Evolutionary conservation across 2,797 vertebrate genomes (phyloP), one percentile per base, ranked within the genome.

Genomic region (Calcarius lapponicus): DNA sequence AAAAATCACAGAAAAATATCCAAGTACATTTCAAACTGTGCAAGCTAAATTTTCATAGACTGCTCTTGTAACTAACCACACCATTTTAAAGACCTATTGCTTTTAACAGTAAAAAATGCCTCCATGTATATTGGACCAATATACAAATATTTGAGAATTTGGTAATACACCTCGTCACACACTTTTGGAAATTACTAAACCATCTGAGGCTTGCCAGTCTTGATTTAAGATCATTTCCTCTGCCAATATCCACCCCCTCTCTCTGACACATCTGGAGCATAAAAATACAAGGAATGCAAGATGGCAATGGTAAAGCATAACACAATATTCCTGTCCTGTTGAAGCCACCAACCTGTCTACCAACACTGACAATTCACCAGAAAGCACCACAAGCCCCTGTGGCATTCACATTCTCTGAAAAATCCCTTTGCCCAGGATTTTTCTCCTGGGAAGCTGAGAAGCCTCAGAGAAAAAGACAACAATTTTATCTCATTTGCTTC

Each of bases 101-200:
- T 60, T 96, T 88, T 38, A 38, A 11, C 38, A 38, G 10, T 38
- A 38, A 38, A 38, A 38, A 38, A 38, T 78, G 18, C 11, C 47
- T 74, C 88, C 90, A 86, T 54, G 42, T 76, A 72, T 53, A 94
- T 3, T 11, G 31, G 21, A 91, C 74, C 25, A 71, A 69, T 42
- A 54, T 82, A 91, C 91, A 83, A 61, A 61, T 57, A 69, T 25
- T 51, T 83, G 43, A 91, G 43, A 90, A 53, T 32, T 17, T 29
- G 15, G 24, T 76, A 87, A 96, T 18, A 29, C 19, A 72, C 42
- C 76, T 87, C 67, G 38, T 79, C 73, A 72, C 61, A 83, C 36
- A 75, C 65, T 94, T 95, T 24, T 86, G 86, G 72, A 96, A 95
- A 95, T 79, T 8, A 88, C 82, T 36, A 89, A 64, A 65, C 91